Evolutionary conservation across 2,888 invertebrate species (phyloP), one percentile per base, ranked within the genome.

Genomic region (Tricholauxania praeusta): DNA sequence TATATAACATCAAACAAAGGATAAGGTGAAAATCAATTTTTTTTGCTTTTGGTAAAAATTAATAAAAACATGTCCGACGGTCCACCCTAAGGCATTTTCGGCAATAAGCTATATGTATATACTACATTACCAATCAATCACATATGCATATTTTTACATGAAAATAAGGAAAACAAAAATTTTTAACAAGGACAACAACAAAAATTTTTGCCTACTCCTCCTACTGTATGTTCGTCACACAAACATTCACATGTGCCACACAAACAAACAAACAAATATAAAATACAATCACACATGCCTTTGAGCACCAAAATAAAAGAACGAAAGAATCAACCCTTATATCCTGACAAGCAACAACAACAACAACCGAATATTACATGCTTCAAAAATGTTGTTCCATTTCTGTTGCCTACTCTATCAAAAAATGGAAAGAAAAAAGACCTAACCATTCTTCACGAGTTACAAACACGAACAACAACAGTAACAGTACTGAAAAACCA

Each of bases 331-430:
- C 82, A 82, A 82, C 82, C 82, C 82, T 82, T 83, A 80, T 39
- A 39, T 81, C 77, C 79, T 79, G 78, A 78, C 71, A 69, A 10
- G 77, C 81, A 60, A 65, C 53, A 52, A 19, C 39, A 64, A 53
- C 63, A 68, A 47, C 67, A 53, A 72, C 51, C 60, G 62, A 79
- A 81, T 81, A 82, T 80, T 82, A 82, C 82, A 82, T 82, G 82
- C 82, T 82, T 82, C 82, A 82, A 82, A 82, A 82, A 82, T 82
- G 82, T 81, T 82, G 82, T 81, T 80, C 82, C 82, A 82, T 80
- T 82, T 81, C 81, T 82, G 52, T 17, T 64, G 64, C 53, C 53
- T 48, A 28, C 62, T 48, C 51, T 70, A 17, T 52, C 62, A 62
- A 70, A 70, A 52, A 39, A 39, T 10, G 10, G 8, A 39, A 62